Percentiles rank a stretch among this genome's conserved stretches.
These are phyloP conservation scores for Pheosia tremula DNA, from an alignment of 2,888 invertebrate species.

Conservation along the genomic window DNA sequence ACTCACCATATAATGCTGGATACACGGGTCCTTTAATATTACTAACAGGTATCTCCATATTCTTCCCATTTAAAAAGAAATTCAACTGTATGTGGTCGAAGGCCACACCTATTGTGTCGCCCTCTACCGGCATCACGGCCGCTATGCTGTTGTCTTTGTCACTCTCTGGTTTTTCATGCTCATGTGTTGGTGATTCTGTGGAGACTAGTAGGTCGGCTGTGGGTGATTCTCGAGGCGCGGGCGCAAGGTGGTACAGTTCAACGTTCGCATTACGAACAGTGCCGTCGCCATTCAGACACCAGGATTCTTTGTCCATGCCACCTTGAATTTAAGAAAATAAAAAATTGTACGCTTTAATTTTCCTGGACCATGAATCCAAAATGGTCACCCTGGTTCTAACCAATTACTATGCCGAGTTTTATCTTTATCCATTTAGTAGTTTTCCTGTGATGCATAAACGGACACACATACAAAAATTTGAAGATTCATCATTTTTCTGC, in stretches of 20 bases:
- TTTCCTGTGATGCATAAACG: too few relatives aligned
- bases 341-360: too few relatives aligned
- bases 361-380: too few relatives aligned
- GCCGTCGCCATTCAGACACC: conserved; percentile 97
- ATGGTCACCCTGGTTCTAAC: too few relatives aligned
- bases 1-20: conserved; percentile 96
- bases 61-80: conserved; percentile 96
- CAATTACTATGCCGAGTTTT: too few relatives aligned
- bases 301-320: conserved; percentile 95
- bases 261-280: conserved; percentile 93
- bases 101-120: conserved; percentile 96
- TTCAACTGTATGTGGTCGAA: conserved; percentile 98
- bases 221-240: conserved; percentile 72
- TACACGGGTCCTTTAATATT: conserved; percentile 96
- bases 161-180: conserved; percentile 61
- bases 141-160: conserved; percentile 51
- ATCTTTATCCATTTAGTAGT: too few relatives aligned
- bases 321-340: conserved; percentile 73
- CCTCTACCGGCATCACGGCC: conserved; percentile 90
- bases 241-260: conserved; percentile 87
- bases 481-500: too few relatives aligned
- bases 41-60: conserved; percentile 92
- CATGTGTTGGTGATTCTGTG: conserved; percentile 62
- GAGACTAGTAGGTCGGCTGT: conserved; percentile 73
- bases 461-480: too few relatives aligned